Base-by-base conservation (phyloP, 1,140 invertebrate species). In the Phymorhynchus buccinoides region DNA sequence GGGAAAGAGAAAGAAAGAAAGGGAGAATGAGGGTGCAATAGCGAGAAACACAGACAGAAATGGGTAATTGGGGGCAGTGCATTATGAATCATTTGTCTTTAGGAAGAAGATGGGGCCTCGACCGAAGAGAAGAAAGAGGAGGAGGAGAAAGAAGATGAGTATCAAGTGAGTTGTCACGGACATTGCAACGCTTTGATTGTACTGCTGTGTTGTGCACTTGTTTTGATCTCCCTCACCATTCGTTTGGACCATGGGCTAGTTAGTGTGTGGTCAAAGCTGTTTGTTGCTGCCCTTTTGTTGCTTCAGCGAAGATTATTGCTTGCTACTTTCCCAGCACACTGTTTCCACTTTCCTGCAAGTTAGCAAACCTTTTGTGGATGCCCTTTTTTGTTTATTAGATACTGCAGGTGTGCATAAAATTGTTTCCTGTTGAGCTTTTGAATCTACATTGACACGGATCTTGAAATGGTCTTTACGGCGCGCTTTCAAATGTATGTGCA, bases 51-150 rank as follows among this genome's bases (percentile, higher is more conserved):
- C 0, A 79, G 30, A 42, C 18, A 39, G 75, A 48, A 77, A 6
- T 32, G 1, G 27, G 42, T 56, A 6, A 32, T n/a, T 52, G n/a
- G n/a, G 35, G n/a, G 1, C 22, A 44, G 42, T 52, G 78, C 16
- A 3, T 80, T 3, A 80, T 37, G 35, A 30, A 42, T 82, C 27
- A 71, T 14, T 84, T 6, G 1, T 81, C 30, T 75, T 44, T n/a
- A 86, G 85, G 84, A 86, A 30, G 85, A 88, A 9, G 87, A 81
- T 0, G 80, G 32, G 30, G 37, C n/a, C 32, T 56, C 32, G 1
- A 41, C 52, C 18, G 80, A 88, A 35, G 84, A 86, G 78, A 83
- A 73, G 27, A 85, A 79, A 35, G 86, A 87, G n/a, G 80, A 84
- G 42, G 73, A 84, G 30, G 56, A 79, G 48, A 75, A 84, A 41